These are phyloP conservation scores for Simalia tracyae DNA, from an alignment of 2,797 vertebrate species.

Conservation along the genomic window DNA sequence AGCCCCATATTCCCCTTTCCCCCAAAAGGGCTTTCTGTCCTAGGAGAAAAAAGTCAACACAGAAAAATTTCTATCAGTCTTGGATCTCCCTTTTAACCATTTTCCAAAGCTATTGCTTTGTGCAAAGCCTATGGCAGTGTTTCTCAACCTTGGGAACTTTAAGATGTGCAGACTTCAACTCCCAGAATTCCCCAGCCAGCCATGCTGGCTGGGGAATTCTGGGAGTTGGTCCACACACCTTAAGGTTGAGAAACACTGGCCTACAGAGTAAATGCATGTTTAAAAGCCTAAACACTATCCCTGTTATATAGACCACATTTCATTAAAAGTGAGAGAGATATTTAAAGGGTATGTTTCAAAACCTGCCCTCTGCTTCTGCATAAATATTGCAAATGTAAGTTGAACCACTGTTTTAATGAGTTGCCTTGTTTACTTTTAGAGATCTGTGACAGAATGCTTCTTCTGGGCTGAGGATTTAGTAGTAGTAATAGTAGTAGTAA, in stretches of 20 bases:
- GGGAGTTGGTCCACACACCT: no score
- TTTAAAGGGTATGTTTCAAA: background rate
- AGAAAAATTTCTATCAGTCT: background rate
- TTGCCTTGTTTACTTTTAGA: background rate
- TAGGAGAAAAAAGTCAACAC: conserved; percentile 40
- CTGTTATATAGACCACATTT: conserved; percentile 4
- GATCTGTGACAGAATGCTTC: background rate
- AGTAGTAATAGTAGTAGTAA: no score
- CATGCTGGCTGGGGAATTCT: no score
- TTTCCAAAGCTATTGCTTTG: background rate
- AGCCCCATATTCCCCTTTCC: conserved; percentile 40
- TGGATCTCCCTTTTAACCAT: background rate
- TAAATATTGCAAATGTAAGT: background rate
- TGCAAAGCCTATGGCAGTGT: background rate
- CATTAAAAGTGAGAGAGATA: background rate
- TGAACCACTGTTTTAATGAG: background rate
- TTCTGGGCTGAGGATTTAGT: background rate
- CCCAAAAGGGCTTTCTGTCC: conserved; percentile 41
- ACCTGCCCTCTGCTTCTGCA: background rate
- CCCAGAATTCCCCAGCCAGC: no score
- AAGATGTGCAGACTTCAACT: no score
- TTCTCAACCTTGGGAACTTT: no score
- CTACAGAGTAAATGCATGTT: conserved; percentile 24
- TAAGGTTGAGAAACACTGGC: no score
- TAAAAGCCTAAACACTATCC: conserved; percentile 27